phyloP scores from a whole-genome alignment of 2,888 invertebrate genomes.

The Hypomecis atomaria region DNA sequence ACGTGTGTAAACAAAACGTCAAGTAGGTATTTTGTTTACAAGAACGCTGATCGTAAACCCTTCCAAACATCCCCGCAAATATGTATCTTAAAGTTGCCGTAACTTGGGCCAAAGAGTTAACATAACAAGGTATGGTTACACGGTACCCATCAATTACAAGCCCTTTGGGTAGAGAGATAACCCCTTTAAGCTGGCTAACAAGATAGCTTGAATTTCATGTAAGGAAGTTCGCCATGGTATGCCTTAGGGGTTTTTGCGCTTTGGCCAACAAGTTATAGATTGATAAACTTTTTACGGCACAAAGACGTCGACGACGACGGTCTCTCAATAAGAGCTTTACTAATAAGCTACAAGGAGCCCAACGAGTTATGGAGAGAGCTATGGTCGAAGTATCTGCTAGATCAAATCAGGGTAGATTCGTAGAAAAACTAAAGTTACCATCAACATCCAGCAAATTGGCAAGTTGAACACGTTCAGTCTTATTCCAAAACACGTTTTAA shows the following conservation, averaged over 20 bases:
- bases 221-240: neutral
- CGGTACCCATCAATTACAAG: constrained; percentile 25
- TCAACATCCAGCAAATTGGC: too few species aligned
- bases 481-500: too few species aligned
- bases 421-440: too few species aligned
- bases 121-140: constrained; percentile 25
- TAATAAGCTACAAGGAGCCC: too few species aligned
- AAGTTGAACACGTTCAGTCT: too few species aligned
- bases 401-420: too few species aligned
- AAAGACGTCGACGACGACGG: too few species aligned
- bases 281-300: too few species aligned
- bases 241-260: neutral
- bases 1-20: constrained; percentile 7
- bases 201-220: constrained; percentile 11
- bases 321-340: too few species aligned
- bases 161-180: constrained; percentile 22
- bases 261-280: neutral
- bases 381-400: too few species aligned
- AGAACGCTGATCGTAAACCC: constrained; percentile 8
- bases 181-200: constrained; percentile 17
- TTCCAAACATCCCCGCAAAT: constrained; percentile 17
- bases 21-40: constrained; percentile 17
- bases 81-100: constrained; percentile 22
- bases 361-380: too few species aligned
- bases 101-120: constrained; percentile 21